A percentile compares a stretch with the other conserved stretches of the same genome.
phyloP scores from a whole-genome alignment of 1,140 invertebrate species.

The Phortica variegata region DNA sequence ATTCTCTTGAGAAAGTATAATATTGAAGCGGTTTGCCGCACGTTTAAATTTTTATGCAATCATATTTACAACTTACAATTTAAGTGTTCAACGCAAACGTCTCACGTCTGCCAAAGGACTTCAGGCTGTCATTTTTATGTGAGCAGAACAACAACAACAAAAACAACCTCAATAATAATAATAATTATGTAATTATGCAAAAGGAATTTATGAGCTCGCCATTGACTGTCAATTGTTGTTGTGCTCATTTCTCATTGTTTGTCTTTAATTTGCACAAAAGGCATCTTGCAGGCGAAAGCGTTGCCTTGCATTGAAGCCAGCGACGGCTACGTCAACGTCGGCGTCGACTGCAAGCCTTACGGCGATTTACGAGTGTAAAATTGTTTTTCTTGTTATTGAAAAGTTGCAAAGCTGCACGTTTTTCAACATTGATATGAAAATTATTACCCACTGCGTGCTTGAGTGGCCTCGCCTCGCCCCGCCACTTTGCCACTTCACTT shows the following conservation, averaged over 20 bases:
- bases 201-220: conserved; percentile 33
- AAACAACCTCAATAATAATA: conserved; percentile 6
- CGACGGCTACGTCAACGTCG: conserved; percentile 15
- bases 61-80: too few species aligned
- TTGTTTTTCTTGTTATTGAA: too few species aligned
- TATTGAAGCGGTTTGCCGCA: too few species aligned
- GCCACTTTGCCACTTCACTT: too few species aligned
- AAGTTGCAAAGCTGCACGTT: conserved; percentile 1
- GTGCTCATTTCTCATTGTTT: too few species aligned
- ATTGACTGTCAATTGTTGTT: too few species aligned
- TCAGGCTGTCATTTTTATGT: neutral
- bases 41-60: too few species aligned
- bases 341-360: conserved; percentile 28
- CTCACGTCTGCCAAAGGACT: neutral
- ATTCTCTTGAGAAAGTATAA: too few species aligned
- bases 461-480: too few species aligned
- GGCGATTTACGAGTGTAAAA: neutral
- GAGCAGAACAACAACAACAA: conserved; percentile 17
- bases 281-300: conserved; percentile 4
- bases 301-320: neutral
- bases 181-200: conserved; percentile 29
- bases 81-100: too few species aligned
- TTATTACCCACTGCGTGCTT: conserved; percentile 21
- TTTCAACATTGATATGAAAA: conserved; percentile 23
- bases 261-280: neutral